These are phyloP conservation scores for Bradynema listronoti DNA, from an alignment of 1,140 invertebrate genomes.

Conservation along the genomic window DNA sequence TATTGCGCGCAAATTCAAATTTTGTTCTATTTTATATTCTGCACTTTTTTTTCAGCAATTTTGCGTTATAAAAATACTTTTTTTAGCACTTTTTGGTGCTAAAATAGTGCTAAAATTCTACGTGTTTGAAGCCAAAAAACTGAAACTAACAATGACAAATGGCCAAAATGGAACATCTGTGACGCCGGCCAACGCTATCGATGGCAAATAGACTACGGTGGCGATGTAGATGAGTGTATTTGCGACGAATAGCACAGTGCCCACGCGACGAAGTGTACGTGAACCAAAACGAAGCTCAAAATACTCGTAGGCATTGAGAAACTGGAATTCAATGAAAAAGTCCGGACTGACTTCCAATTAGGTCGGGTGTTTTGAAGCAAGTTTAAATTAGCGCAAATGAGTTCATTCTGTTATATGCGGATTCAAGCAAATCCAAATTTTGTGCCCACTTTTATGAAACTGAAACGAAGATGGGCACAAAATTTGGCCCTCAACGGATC, in stretches of 20 bases:
- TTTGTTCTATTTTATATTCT: background rate
- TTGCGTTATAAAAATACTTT: too few relatives aligned
- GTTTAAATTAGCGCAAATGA: too few relatives aligned
- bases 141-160: slow-evolving; percentile 35
- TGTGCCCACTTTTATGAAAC: too few relatives aligned
- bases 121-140: background rate
- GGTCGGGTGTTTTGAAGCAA: too few relatives aligned
- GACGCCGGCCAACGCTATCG: slow-evolving; percentile 41
- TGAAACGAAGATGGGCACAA: too few relatives aligned
- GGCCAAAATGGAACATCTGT: slow-evolving; percentile 34
- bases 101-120: background rate
- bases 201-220: slow-evolving; percentile 33
- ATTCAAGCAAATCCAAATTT: too few relatives aligned
- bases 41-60: too few relatives aligned
- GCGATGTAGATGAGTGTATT: slow-evolving; percentile 56
- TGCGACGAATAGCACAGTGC: slow-evolving; percentile 50
- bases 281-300: slow-evolving; percentile 51
- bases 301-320: slow-evolving; percentile 52
- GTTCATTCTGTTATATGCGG: too few relatives aligned
- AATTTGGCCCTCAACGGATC: too few relatives aligned
- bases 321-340: slow-evolving; percentile 44
- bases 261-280: slow-evolving; percentile 35
- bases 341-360: slow-evolving; percentile 9
- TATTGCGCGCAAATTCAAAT: background rate
- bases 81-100: too few relatives aligned